Evolutionary conservation across 1,140 invertebrate genomes (phyloP).

Genomic region (Calliopsis andreniformis): DNA sequence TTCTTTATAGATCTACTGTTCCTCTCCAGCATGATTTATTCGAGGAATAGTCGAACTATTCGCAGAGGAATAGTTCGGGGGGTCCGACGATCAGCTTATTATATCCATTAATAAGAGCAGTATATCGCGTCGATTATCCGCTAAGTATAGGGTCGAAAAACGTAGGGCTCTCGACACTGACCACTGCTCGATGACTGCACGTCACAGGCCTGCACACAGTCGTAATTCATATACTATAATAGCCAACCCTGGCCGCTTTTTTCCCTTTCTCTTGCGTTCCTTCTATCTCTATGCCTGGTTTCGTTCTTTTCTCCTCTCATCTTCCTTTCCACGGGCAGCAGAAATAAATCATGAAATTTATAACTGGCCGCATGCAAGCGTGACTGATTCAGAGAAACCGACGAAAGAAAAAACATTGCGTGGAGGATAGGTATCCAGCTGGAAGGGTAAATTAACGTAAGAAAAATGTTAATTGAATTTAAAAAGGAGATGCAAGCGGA

Average conservation of each 20-base stretch:
- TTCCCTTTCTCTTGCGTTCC: constrained; percentile 21
- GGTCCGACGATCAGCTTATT: constrained; percentile 68
- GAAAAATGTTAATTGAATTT: too few relatives aligned
- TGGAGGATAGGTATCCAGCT: not conserved
- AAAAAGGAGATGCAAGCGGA: too few relatives aligned
- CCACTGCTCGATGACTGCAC: constrained; percentile 76
- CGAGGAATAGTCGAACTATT: not conserved
- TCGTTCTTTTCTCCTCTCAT: not conserved
- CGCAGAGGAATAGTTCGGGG: constrained; percentile 24
- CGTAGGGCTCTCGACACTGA: constrained; percentile 66
- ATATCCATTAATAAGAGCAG: constrained; percentile 78
- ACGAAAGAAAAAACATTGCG: not conserved
- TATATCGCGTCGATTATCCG: constrained; percentile 79
- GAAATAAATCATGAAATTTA: constrained; percentile 78
- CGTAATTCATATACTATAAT: constrained; percentile 75
- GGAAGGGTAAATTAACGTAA: too few relatives aligned
- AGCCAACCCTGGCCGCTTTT: constrained; percentile 22
- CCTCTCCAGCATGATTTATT: not conserved
- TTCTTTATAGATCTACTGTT: too few relatives aligned
- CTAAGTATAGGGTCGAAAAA: constrained; percentile 77
- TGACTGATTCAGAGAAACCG: constrained; percentile 17
- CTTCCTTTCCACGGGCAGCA: constrained; percentile 50
- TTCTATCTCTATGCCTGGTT: constrained; percentile 30
- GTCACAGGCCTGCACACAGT: constrained; percentile 74
- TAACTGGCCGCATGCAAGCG: constrained; percentile 56